Evolutionary conservation across 1,140 invertebrate genomes (phyloP).

Genomic region (Dufourea novaeangliae): DNA sequence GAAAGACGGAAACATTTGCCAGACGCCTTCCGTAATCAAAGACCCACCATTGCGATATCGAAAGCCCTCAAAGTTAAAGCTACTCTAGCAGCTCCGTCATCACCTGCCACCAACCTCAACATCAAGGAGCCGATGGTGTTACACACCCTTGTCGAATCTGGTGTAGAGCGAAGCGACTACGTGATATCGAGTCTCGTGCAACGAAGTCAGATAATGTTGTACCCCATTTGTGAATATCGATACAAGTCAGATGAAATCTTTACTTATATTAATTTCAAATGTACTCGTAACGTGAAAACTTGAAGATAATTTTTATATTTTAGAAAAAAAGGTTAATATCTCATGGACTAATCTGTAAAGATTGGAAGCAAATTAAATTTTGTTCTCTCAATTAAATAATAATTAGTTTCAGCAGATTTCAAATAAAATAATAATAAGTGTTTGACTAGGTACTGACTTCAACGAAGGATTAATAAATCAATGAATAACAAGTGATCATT

Average conservation of each 20-base stretch:
- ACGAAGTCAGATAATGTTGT: background rate
- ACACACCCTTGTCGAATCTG: background rate
- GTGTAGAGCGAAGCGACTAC: background rate
- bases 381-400: too few species aligned
- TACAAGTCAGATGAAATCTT: background rate
- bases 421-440: too few species aligned
- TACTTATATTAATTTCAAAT: background rate
- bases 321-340: too few species aligned
- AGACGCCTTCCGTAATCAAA: conserved; percentile 45
- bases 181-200: background rate
- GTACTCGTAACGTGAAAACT: too few species aligned
- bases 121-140: conserved; percentile 42
- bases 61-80: conserved; percentile 43
- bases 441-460: too few species aligned
- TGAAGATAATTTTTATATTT: too few species aligned
- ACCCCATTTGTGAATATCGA: background rate
- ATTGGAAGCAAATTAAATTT: too few species aligned
- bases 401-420: too few species aligned
- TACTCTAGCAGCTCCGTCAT: conserved; percentile 25
- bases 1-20: conserved; percentile 32
- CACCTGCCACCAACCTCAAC: conserved; percentile 28
- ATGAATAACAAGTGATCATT: too few species aligned
- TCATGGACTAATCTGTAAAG: too few species aligned
- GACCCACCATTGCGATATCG: conserved; percentile 39
- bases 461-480: too few species aligned